These are phyloP conservation scores for Cardinalis cardinalis DNA, from an alignment of 2,113 vertebrate genomes.

Conservation along the genomic window DNA sequence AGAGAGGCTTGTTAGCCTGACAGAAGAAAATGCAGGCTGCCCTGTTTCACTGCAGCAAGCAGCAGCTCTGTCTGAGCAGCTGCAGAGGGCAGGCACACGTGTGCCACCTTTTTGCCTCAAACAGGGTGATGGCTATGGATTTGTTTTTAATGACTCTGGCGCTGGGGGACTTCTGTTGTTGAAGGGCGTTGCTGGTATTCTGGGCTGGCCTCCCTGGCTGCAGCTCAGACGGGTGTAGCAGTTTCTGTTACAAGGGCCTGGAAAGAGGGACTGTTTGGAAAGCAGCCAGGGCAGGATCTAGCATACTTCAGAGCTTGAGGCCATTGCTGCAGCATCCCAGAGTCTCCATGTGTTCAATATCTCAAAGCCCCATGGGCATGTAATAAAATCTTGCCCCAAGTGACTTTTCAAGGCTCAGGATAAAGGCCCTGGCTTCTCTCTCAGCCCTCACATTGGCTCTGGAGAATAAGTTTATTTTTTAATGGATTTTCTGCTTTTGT, in stretches of 20 bases:
- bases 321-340: background rate
- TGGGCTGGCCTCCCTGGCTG: slow-evolving; percentile 13
- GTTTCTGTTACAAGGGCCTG: slow-evolving; percentile 26
- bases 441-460: background rate
- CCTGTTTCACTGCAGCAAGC: background rate
- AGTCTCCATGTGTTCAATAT: rapidly evolving
- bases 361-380: background rate
- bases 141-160: background rate
- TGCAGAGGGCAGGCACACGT: background rate
- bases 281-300: background rate
- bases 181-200: background rate
- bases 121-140: background rate
- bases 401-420: background rate
- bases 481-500: background rate
- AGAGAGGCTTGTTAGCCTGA: background rate
- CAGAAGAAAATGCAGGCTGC: background rate
- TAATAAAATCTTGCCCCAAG: background rate
- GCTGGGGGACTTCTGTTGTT: background rate
- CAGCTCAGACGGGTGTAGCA: slow-evolving; percentile 11
- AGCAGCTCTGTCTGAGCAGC: background rate
- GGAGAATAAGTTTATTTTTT: background rate
- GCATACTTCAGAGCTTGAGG: background rate
- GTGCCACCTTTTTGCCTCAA: background rate
- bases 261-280: slow-evolving; percentile 28
- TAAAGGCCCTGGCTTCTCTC: background rate